Conservation (phyloP, 1,140 invertebrate species). For the Adelges cooleyi region DNA sequence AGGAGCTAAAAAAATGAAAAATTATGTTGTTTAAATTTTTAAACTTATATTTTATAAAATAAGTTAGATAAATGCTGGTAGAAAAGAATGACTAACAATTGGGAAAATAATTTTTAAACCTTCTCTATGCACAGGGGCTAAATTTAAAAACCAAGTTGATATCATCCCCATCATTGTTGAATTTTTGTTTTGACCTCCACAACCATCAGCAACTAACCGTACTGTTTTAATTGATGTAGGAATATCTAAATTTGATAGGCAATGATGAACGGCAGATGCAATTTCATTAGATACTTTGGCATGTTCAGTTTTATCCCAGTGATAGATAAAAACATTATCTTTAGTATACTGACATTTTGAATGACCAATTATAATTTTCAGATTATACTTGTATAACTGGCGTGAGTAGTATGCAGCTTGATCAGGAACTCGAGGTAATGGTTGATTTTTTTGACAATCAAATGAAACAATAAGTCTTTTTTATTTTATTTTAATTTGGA, state of each 20-base stretch:
- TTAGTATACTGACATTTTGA: conserved; percentile 32
- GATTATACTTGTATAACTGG: conserved; percentile 38
- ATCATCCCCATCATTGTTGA: conserved; percentile 33
- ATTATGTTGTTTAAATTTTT: too few species aligned
- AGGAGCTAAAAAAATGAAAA: neutral
- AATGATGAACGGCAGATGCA: conserved; percentile 34
- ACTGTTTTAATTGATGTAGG: conserved; percentile 29
- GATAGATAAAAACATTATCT: conserved; percentile 4
- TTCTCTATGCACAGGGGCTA: conserved; percentile 32
- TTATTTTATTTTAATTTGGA: conserved; percentile 31
- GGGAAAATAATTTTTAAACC: conserved; percentile 33
- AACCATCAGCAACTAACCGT: conserved; percentile 34
- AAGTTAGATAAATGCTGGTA: too few species aligned
- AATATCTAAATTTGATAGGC: conserved; percentile 32
- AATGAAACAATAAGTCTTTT: conserved; percentile 33
- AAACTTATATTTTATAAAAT: too few species aligned
- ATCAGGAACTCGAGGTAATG: conserved; percentile 35
- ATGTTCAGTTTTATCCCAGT: neutral
- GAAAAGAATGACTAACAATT: conserved; percentile 34
- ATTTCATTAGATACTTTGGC: conserved; percentile 37
- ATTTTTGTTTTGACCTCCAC: conserved; percentile 37
- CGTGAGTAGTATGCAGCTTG: conserved; percentile 36
- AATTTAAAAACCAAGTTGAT: conserved; percentile 32
- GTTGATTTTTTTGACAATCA: conserved; percentile 39
- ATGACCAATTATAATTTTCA: conserved; percentile 35